Base-by-base conservation (phyloP, 2,113 vertebrate genomes). In the Procavia capensis region DNA sequence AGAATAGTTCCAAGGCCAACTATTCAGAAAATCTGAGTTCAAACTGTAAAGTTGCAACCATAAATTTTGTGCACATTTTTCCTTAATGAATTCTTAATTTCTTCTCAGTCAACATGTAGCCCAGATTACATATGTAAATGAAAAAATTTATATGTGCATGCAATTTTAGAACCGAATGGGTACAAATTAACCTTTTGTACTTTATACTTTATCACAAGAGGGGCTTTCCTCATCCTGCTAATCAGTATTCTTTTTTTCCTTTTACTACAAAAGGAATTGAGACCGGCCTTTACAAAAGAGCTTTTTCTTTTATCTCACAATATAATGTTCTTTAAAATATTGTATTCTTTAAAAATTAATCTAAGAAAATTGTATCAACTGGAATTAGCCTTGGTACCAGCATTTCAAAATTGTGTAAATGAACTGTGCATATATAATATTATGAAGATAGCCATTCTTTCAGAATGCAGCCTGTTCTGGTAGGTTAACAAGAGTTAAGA, bases 81-180 rank as follows among this genome's bases (percentile, higher is more conserved):
- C 50, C 63, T 95, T 74, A 24, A 59, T 80, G 64, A 95, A 94
- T 95, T 7, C 64, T 89, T 96, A 94, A 68, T 93, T 96, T 96
- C 91, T 90, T 31, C 50, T 95, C 59, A 90, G 41, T 92, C 80
- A 97, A 86, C 45, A 82, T 66, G 91, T 31, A 90, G 63, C 41
- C 91, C 81, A 85, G 36, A 93, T 97, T 96, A 94, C 72, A 97
- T 96, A n/a, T 91, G 86, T 70, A 95, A 95, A 85, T 80, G 74
- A 76, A 50, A 57, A 97, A 93, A 97, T 94, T 98, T 95, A 96
- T 95, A 50, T 76, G 36, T 93, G 57, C 59, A 97, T 93, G 57
- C 59, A 97, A 90, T 97, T 95, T 97, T 96, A 94, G 94, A 96
- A 86, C 24, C 39, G 82, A 34, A 45, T 83, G 39, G 50, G 75